Base-by-base conservation (phyloP, 2,797 vertebrate genomes). In the Knipowitschia caucasica region DNA sequence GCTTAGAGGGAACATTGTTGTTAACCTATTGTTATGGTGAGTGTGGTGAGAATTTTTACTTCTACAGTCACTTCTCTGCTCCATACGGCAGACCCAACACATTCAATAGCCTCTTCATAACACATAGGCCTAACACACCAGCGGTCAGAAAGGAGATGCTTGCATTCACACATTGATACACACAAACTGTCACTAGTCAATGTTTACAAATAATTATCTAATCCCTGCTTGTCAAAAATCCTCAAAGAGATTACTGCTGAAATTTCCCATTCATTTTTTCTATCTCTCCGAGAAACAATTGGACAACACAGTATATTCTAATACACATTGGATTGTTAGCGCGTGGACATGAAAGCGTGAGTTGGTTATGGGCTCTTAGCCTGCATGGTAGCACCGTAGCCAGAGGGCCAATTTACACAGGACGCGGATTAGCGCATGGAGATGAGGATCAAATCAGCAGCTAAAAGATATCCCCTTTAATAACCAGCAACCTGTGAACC, bases 191-290 rank as follows among this genome's bases (percentile, higher is more conserved):
- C 88, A 88, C 89, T 82, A 82, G 84, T 82, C 84, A 86, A 76
- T 58, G 77, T 84, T 86, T 85, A 89, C 83, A 90, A 92, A 87
- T 92, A 91, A 91, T 92, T 89, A 86, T 84, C 81, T 88, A 90
- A 93, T 89, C 84, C 87, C 82, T 82, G 82, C 71, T 77, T 80
- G 84, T 74, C 86, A 75, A 90, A 86, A 89, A 93, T 91, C 85
- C 80, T 76, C 82, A 86, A 74, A 77, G 89, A 91, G 87, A 92
- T 92, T 90, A 93, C 77, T 51, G 52, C 58, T 53, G 84, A 89
- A 91, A 90, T 92, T 90, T 90, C 91, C 92, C 86, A 88, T 85
- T 86, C 81, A 86, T 90, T 92, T 84, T 77, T 79, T n/a, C n/a
- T n/a, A 77, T 71, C 64, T 78, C 52, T 78, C 39, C 38, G 59